Evolutionary conservation across 2,888 invertebrate species (phyloP).

Genomic region (Ennomos erosarius): DNA sequence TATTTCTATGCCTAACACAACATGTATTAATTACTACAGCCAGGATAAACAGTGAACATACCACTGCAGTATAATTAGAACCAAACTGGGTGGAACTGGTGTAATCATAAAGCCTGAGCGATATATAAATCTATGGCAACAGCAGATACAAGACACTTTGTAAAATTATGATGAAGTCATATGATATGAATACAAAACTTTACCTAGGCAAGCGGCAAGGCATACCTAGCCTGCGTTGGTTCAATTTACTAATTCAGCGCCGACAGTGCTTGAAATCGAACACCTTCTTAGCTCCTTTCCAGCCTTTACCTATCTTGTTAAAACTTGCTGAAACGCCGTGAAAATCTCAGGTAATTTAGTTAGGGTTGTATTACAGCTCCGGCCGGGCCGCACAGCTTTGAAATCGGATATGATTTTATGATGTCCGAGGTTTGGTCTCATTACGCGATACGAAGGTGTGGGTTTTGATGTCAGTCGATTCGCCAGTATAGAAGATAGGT

Average conservation of each 20-base stretch:
- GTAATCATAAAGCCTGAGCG: too few relatives aligned
- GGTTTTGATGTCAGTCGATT: conserved; percentile 2
- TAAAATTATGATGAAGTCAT: neutral
- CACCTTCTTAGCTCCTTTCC: conserved; percentile 8
- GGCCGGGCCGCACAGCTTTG: conserved; percentile 12
- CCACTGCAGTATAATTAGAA: too few relatives aligned
- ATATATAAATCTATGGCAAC: too few relatives aligned
- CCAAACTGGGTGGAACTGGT: too few relatives aligned
- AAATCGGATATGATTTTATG: conserved; percentile 21
- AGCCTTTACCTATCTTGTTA: conserved; percentile 4
- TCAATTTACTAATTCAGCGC: neutral
- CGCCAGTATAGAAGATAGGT: too few relatives aligned
- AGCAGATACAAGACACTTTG: too few relatives aligned
- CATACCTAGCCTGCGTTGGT: neutral
- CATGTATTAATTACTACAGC: too few relatives aligned
- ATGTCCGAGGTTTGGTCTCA: conserved; percentile 2
- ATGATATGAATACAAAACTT: neutral
- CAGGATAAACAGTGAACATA: too few relatives aligned
- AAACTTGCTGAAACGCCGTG: conserved; percentile 7
- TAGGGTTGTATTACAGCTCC: conserved; percentile 20
- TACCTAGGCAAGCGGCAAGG: neutral
- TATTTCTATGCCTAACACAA: too few relatives aligned
- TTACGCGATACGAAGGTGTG: conserved; percentile 8
- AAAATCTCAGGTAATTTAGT: conserved; percentile 23
- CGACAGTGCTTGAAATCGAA: conserved; percentile 11